Conservation (phyloP, 2,888 invertebrate genomes). For the Polia nebulosa region DNA sequence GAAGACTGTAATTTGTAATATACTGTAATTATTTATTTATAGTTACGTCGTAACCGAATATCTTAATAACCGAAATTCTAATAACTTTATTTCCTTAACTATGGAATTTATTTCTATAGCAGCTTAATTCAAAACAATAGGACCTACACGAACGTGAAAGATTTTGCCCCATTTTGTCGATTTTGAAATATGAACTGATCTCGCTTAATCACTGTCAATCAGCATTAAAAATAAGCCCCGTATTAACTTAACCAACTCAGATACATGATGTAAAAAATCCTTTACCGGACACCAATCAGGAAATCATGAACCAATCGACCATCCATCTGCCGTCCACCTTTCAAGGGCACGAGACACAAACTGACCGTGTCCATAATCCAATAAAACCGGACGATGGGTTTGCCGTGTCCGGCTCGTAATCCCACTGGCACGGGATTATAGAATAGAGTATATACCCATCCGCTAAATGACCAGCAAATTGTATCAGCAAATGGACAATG, state of each 20-base stretch:
- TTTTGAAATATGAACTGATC: neutral
- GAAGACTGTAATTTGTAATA: too few relatives aligned
- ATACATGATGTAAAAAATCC: conserved; percentile 1
- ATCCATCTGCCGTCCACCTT: conserved; percentile 70
- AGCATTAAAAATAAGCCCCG: neutral
- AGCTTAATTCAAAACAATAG: neutral
- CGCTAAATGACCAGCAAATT: conserved; percentile 73
- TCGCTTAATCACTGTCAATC: neutral
- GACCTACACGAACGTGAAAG: neutral
- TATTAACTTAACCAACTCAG: neutral
- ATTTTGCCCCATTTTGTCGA: neutral
- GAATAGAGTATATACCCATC: conserved; percentile 41
- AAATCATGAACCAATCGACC: conserved; percentile 56
- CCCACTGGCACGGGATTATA: conserved; percentile 84
- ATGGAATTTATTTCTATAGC: neutral
- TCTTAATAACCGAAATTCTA: neutral
- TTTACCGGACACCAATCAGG: conserved; percentile 58
- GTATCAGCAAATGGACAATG: conserved; percentile 48
- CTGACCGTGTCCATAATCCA: conserved; percentile 79
- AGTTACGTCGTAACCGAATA: neutral
- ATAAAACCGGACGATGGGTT: conserved; percentile 80
- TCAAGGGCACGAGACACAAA: conserved; percentile 69
- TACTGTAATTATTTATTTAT: too few relatives aligned
- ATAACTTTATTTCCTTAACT: neutral
- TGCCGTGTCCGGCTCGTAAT: conserved; percentile 83